Evolutionary conservation across 2,797 vertebrate species (phyloP), one percentile per base, ranked within the genome.

Genomic region (Chaetophractus vellerosus): DNA sequence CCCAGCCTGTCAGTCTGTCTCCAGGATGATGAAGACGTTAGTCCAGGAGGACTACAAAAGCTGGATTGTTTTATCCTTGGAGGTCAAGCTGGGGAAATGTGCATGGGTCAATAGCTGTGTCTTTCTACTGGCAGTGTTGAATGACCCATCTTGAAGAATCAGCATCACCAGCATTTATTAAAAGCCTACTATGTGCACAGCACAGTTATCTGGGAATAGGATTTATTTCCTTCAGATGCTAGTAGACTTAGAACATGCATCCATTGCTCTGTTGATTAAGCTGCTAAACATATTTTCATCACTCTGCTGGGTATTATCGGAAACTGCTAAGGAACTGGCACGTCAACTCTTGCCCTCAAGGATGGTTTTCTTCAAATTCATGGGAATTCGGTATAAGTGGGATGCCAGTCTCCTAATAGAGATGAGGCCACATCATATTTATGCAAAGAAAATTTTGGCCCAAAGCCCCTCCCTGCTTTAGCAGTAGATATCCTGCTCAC

Each of bases 1-100:
- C 33, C 78, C 19, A 19, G 23, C 9, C 9, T 18, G 0, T 8
- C 21, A n/a, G 38, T 36, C 55, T n/a, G 83, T 21, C 48, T 10
- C 23, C 28, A 4, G 0, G 1, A 16, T 26, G 31, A 33, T 10
- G 26, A 64, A 36, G 48, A 31, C 0, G 0, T 6, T 8, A 2
- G 64, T 26, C 41, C 24, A 5, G 24, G 66, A 79, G 24, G 28
- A 21, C 82, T n/a, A 10, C n/a, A 33, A 52, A 85, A 28, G 14
- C 45, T 12, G 19, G 18, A 4, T 8, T 10, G 7, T 9, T 31
- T 41, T 7, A 0, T 1, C 2, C 50, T 12, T 15, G 14, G 33
- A 55, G 38, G 79, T n/a, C 23, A 19, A 7, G 5, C 66, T n/a
- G 45, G 45, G 41, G 38, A 45, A 8, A 28, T 8, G 9, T 1